Conservation (phyloP, 2,797 vertebrate species). For the Liasis olivaceus region DNA sequence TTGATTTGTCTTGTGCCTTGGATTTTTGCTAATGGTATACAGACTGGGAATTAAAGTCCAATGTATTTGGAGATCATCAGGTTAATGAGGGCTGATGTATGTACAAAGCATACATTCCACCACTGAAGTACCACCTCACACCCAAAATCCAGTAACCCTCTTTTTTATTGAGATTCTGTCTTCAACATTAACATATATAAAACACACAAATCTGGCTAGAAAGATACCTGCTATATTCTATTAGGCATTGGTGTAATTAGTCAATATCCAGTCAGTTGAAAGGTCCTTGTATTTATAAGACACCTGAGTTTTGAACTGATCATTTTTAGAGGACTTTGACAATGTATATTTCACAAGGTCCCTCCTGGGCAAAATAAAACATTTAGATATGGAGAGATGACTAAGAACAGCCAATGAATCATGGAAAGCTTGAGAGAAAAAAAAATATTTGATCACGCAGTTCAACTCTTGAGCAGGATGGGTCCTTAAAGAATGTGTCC, state of each 20-base stretch:
- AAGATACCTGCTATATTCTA: neutral
- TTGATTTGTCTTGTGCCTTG: too few species aligned
- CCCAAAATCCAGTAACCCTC: neutral
- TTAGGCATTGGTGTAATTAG: neutral
- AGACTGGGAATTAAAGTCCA: neutral
- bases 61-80: neutral
- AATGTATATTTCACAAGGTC: conserved; percentile 60
- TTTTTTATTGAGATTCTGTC: neutral
- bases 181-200: neutral
- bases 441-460: conserved; percentile 68
- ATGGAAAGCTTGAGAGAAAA: conserved; percentile 62
- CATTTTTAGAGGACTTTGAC: conserved; percentile 45
- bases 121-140: neutral
- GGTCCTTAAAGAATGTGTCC: conserved; percentile 54
- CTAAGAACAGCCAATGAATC: conserved; percentile 73
- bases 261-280: accelerated
- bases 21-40: too few species aligned
- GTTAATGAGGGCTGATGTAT: neutral
- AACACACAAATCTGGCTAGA: neutral
- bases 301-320: neutral
- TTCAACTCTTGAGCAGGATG: conserved; percentile 56
- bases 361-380: conserved; percentile 68
- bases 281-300: neutral
- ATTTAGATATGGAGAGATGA: conserved; percentile 56
- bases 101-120: neutral